Conservation (phyloP, 2,797 vertebrate genomes). For the Sciaenops ocellatus region DNA sequence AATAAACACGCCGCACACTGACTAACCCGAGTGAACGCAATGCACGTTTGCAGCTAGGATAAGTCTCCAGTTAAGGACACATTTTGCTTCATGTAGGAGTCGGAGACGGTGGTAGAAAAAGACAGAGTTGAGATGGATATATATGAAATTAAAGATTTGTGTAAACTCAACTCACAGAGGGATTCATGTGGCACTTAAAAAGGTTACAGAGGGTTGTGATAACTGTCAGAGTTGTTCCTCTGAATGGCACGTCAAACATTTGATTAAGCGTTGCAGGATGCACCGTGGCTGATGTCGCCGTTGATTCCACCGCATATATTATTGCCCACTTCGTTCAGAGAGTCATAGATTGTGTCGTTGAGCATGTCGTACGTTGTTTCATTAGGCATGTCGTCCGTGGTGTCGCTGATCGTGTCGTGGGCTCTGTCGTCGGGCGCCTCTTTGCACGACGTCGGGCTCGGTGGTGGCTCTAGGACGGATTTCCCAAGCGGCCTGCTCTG, state of each 20-base stretch:
- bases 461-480: slow-evolving; percentile 57
- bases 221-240: slow-evolving; percentile 23
- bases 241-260: slow-evolving; percentile 47
- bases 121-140: slow-evolving; percentile 33
- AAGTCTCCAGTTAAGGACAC: slow-evolving; percentile 42
- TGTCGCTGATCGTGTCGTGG: slow-evolving; percentile 56
- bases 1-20: too few species aligned
- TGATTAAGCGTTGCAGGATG: slow-evolving; percentile 78
- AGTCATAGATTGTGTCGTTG: slow-evolving; percentile 67
- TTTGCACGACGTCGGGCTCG: slow-evolving; percentile 49
- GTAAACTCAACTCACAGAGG: slow-evolving; percentile 53
- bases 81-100: slow-evolving; percentile 25
- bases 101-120: slow-evolving; percentile 4
- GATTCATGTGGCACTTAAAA: slow-evolving; percentile 75
- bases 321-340: slow-evolving; percentile 53
- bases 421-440: slow-evolving; percentile 46
- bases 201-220: slow-evolving; percentile 37
- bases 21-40: background rate
- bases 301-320: slow-evolving; percentile 67
- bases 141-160: slow-evolving; percentile 18
- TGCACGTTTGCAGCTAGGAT: slow-evolving; percentile 9
- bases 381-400: slow-evolving; percentile 55
- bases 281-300: slow-evolving; percentile 75
- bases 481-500: slow-evolving; percentile 70
- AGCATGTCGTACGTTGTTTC: slow-evolving; percentile 72